phyloP scores from a whole-genome alignment of 2,113 vertebrate genomes.

The Lichenostomus cassidix region DNA sequence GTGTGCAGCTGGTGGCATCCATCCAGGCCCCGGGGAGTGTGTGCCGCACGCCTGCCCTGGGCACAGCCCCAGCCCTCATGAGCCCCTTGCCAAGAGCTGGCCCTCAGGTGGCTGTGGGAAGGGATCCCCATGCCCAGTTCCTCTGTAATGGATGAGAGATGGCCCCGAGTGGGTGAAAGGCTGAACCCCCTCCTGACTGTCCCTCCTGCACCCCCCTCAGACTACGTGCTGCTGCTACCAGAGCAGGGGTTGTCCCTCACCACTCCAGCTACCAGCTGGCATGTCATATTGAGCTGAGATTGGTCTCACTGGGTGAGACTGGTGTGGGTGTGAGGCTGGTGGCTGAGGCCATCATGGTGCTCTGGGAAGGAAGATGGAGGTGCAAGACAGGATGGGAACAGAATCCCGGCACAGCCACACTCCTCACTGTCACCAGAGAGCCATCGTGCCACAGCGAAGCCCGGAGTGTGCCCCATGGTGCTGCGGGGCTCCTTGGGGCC shows the following conservation, averaged over 20 bases:
- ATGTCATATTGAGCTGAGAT: neutral
- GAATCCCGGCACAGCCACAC: accelerated
- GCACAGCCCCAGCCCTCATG: neutral
- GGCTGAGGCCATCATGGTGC: neutral
- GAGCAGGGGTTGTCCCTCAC: neutral
- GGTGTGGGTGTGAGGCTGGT: neutral
- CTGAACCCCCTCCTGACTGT: neutral
- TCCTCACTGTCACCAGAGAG: neutral
- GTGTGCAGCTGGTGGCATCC: neutral
- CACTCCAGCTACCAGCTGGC: neutral
- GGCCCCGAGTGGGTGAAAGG: accelerated
- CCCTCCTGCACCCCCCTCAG: neutral
- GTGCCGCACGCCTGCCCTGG: accelerated
- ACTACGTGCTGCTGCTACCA: neutral
- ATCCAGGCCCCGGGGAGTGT: neutral
- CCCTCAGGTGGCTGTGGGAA: neutral
- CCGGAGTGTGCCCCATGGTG: neutral
- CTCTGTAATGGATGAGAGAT: accelerated
- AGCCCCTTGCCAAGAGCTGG: neutral
- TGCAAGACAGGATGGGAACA: neutral
- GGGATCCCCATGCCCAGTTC: neutral
- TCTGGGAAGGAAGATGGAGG: neutral
- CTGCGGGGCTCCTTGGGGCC: conserved; percentile 52
- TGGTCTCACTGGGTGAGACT: neutral
- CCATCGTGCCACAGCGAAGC: accelerated